phyloP scores from a whole-genome alignment of 1,140 invertebrate species.

The Hydropsyche tenuis region DNA sequence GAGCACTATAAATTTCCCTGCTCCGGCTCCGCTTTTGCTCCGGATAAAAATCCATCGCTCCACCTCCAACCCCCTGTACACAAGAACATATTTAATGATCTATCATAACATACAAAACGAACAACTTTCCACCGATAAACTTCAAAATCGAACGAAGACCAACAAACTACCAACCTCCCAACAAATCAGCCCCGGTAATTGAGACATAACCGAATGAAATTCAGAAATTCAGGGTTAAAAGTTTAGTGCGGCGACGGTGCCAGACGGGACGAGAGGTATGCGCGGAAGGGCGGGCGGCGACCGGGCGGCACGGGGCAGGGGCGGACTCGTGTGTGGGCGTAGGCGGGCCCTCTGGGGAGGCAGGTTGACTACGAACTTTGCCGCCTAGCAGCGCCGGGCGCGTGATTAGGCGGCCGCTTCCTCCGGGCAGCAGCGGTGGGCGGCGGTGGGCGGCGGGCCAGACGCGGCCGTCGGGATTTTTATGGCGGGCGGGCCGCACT shows the following conservation, averaged over 20 bases:
- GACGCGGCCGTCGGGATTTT: background rate
- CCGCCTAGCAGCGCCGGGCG: slow-evolving; percentile 17
- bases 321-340: background rate
- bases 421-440: background rate
- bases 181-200: too few relatives aligned
- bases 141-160: too few relatives aligned
- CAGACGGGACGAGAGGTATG: background rate
- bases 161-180: too few relatives aligned
- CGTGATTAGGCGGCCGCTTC: slow-evolving; percentile 11
- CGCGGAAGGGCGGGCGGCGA: too few relatives aligned
- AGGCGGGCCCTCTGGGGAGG: background rate
- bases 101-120: too few relatives aligned
- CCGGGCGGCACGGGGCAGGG: background rate
- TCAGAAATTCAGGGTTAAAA: slow-evolving; percentile 23
- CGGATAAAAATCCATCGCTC: too few relatives aligned
- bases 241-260: background rate
- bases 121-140: too few relatives aligned
- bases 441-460: background rate
- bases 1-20: too few relatives aligned
- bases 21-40: too few relatives aligned
- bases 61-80: too few relatives aligned
- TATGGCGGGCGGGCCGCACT: slow-evolving; percentile 9
- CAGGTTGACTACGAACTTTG: slow-evolving; percentile 25
- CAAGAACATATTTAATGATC: too few relatives aligned
- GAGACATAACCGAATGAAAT: too few relatives aligned